These are phyloP conservation scores for Hypercompe scribonia DNA, from an alignment of 2,888 invertebrate species.

Conservation along the genomic window DNA sequence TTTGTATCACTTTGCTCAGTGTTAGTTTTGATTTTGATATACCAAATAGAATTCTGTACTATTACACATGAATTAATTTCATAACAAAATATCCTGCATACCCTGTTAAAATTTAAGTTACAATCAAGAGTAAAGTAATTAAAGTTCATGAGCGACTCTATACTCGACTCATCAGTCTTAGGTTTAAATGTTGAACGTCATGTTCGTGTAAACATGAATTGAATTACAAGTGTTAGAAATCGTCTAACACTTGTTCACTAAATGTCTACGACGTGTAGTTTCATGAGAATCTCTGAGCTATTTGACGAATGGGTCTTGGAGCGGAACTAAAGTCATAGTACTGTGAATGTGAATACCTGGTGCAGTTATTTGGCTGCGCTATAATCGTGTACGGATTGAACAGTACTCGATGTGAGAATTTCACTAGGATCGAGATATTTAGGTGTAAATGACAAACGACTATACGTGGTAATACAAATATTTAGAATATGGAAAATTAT, in stretches of 20 bases:
- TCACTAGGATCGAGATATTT: not conserved
- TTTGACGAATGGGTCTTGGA: slow-evolving; percentile 67
- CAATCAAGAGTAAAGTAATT: not conserved
- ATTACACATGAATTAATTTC: not conserved
- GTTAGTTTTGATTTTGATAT: not conserved
- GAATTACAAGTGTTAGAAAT: slow-evolving; percentile 51
- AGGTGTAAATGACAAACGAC: not conserved
- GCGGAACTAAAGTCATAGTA: slow-evolving; percentile 61
- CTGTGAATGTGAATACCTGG: slow-evolving; percentile 41
- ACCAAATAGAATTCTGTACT: no score
- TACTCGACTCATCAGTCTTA: slow-evolving; percentile 22
- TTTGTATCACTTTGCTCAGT: not conserved
- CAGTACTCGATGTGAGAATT: slow-evolving; percentile 14
- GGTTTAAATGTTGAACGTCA: slow-evolving; percentile 42
- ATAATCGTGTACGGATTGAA: slow-evolving; percentile 38
- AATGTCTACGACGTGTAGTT: slow-evolving; percentile 44
- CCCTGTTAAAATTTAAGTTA: not conserved
- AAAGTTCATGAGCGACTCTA: not conserved
- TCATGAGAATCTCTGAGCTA: slow-evolving; percentile 49
- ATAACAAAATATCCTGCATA: not conserved
- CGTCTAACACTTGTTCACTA: slow-evolving; percentile 48
- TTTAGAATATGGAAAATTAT: no score
- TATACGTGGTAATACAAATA: no score
- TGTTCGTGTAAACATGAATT: slow-evolving; percentile 51
- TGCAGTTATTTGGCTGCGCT: slow-evolving; percentile 43